These are phyloP conservation scores for Nothobranchius furzeri DNA, from an alignment of 2,113 vertebrate genomes.

Conservation along the genomic window DNA sequence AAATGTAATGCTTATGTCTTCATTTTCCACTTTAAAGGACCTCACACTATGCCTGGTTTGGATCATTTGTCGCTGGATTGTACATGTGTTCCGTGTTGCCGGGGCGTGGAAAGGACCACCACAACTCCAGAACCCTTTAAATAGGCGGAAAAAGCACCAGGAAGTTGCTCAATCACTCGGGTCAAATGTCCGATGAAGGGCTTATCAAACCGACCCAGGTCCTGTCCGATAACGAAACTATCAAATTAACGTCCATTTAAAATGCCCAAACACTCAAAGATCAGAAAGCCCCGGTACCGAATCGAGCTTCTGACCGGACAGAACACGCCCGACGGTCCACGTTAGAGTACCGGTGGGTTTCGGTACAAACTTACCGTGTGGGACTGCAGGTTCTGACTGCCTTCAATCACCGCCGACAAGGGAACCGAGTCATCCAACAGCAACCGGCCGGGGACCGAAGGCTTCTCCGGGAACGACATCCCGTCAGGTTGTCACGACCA, in stretches of 20 bases:
- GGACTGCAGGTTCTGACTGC: conserved; percentile 91
- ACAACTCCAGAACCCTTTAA: not conserved
- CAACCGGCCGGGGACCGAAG: conserved; percentile 77
- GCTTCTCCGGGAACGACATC: conserved; percentile 92
- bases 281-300: too few species aligned
- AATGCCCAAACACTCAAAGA: not conserved
- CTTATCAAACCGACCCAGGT: not conserved
- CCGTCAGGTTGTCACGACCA: conserved; percentile 23
- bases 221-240: conserved; percentile 51
- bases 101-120: too few species aligned
- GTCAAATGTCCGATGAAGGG: conserved; percentile 15
- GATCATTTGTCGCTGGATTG: too few species aligned
- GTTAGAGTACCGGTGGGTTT: not conserved
- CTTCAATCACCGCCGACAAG: conserved; percentile 89
- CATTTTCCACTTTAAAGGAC: too few species aligned
- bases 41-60: too few species aligned
- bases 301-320: not conserved
- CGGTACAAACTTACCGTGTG: conserved; percentile 85
- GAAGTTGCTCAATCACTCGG: conserved; percentile 49
- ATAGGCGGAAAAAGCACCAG: conserved; percentile 13
- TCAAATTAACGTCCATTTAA: conserved; percentile 18
- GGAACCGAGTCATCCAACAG: conserved; percentile 91
- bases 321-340: too few species aligned
- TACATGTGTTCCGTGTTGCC: not conserved
- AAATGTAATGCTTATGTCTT: too few species aligned